Percentiles rank a stretch among this genome's conserved stretches.
These are phyloP conservation scores for Perca fluviatilis DNA, from an alignment of 2,113 vertebrate species.

Conservation along the genomic window DNA sequence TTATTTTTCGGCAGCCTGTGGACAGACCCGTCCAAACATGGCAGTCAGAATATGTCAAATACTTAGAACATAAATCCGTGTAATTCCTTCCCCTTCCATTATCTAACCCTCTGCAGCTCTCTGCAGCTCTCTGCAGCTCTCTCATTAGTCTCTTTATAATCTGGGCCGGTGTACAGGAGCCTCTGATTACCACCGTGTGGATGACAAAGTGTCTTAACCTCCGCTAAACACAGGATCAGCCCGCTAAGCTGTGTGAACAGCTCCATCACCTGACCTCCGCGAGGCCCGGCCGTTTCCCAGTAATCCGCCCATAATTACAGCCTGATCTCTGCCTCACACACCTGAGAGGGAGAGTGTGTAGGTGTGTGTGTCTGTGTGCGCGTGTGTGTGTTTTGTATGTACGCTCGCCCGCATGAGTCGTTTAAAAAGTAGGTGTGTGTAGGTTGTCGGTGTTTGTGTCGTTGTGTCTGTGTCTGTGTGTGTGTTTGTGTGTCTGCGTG, in stretches of 20 bases:
- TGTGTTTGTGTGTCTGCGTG: no score
- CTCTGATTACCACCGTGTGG: slow-evolving; percentile 25
- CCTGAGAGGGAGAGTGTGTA: background rate
- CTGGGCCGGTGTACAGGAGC: background rate
- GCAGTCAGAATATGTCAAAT: no score
- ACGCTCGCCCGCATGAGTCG: no score
- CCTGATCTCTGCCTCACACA: slow-evolving; percentile 42
- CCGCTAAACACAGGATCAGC: slow-evolving; percentile 61
- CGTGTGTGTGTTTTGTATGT: no score
- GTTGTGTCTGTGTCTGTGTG: no score
- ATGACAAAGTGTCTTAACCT: slow-evolving; percentile 53
- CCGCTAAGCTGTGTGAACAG: slow-evolving; percentile 38
- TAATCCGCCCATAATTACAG: slow-evolving; percentile 62
- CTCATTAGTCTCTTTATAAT: slow-evolving; percentile 39
- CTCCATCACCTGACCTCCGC: slow-evolving; percentile 36
- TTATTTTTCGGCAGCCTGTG: no score
- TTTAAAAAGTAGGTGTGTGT: no score
- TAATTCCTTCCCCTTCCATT: background rate
- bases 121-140: no score
- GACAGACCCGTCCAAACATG: no score
- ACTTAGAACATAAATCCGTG: background rate
- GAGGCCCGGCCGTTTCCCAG: slow-evolving; percentile 10
- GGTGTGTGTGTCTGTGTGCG: background rate
- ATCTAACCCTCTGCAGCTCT: background rate
- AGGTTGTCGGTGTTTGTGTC: no score